Percentiles rank a stretch among this genome's conserved stretches.
These are phyloP conservation scores for Auanema freiburgensis DNA, from an alignment of 2,888 invertebrate species.

Conservation along the genomic window DNA sequence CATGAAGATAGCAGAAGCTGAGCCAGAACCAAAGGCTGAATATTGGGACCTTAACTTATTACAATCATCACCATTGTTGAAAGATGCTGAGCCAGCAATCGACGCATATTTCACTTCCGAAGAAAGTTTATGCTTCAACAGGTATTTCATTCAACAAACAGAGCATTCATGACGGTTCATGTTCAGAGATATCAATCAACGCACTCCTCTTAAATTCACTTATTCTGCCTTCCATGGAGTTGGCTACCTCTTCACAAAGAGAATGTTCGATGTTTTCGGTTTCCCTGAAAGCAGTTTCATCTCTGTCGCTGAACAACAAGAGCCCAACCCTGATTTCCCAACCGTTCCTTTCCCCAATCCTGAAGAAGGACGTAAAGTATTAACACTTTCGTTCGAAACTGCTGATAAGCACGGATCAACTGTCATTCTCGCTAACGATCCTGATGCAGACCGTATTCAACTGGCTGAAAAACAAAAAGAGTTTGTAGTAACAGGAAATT, in stretches of 20 bases:
- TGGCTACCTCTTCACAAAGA: conserved; percentile 78
- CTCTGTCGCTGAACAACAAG: conserved; percentile 71
- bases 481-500: conserved; percentile 66
- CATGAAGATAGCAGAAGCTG: conserved; percentile 76
- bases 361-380: conserved; percentile 77
- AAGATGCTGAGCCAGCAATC: conserved; percentile 69
- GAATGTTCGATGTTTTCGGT: conserved; percentile 77
- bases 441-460: conserved; percentile 94
- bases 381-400: conserved; percentile 76
- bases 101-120: conserved; percentile 73
- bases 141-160: conserved; percentile 19
- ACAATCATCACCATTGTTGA: conserved; percentile 70
- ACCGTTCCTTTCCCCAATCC: conserved; percentile 98
- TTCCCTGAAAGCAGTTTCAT: conserved; percentile 68
- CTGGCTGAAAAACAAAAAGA: conserved; percentile 80
- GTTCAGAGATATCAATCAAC: conserved; percentile 55
- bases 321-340: conserved; percentile 93
- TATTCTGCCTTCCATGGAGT: conserved; percentile 99
- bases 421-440: conserved; percentile 92
- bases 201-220: conserved; percentile 73
- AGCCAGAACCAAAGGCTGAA: conserved; percentile 76
- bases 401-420: conserved; percentile 76
- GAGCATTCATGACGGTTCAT: not conserved
- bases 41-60: conserved; percentile 78
- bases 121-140: conserved; percentile 40